A percentile compares a stretch with the other conserved stretches of the same genome.
Evolutionary conservation across 2,113 vertebrate species (phyloP).

Genomic region (Clupea harengus): DNA sequence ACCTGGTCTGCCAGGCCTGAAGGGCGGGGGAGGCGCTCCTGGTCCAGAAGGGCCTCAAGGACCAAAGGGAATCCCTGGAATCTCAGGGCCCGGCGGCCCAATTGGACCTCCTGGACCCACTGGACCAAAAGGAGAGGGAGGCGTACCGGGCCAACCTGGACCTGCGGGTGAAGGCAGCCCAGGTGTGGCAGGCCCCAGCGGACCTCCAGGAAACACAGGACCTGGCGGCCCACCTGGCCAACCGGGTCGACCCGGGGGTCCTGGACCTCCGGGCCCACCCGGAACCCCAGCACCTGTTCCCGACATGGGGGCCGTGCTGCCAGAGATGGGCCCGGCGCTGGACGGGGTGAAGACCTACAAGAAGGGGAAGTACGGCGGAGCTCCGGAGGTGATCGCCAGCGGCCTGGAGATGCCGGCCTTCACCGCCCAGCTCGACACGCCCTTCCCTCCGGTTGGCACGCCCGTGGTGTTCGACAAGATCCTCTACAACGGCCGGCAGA

Average conservation of each 20-base stretch:
- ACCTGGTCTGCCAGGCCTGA: conserved; percentile 78
- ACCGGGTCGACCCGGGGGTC: conserved; percentile 66
- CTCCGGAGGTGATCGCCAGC: conserved; percentile 57
- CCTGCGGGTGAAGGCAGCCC: conserved; percentile 79
- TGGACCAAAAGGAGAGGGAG: conserved; percentile 68
- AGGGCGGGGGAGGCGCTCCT: conserved; percentile 66
- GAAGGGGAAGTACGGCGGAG: conserved; percentile 74
- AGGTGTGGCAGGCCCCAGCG: conserved; percentile 80
- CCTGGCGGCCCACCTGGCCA: conserved; percentile 61
- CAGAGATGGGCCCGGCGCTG: conserved; percentile 79
- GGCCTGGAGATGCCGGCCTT: conserved; percentile 87
- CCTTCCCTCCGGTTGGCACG: conserved; percentile 87
- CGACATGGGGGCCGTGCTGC: conserved; percentile 71
- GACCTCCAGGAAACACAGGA: conserved; percentile 73
- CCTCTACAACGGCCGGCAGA: conserved; percentile 90
- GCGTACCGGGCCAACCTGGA: conserved; percentile 83
- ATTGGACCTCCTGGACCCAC: conserved; percentile 69
- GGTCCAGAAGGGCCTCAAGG: conserved; percentile 66
- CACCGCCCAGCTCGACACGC: conserved; percentile 86
- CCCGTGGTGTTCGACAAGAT: conserved; percentile 93
- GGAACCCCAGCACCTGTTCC: conserved; percentile 63
- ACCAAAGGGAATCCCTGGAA: conserved; percentile 71
- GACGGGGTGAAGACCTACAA: conserved; percentile 77
- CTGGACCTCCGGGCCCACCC: conserved; percentile 68
- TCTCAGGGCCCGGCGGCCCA: conserved; percentile 67